A percentile compares a stretch with the other conserved stretches of the same genome.
These are phyloP conservation scores for Lepidochitona cinerea DNA, from an alignment of 2,888 invertebrate genomes.

Conservation along the genomic window DNA sequence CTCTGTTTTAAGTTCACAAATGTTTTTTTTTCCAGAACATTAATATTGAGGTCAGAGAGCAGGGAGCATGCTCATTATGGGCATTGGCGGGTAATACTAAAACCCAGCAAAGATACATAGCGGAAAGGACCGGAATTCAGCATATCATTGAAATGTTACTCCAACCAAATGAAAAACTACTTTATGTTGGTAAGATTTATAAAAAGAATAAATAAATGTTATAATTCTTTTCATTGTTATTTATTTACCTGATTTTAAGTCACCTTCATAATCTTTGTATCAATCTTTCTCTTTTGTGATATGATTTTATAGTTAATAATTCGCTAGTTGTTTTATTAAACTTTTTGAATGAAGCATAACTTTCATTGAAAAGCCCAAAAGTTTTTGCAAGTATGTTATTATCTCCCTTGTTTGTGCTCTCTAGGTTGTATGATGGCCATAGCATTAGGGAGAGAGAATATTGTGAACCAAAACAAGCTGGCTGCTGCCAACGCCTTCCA, in stretches of 20 bases:
- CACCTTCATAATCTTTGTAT: too few species aligned
- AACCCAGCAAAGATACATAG: conserved; percentile 68
- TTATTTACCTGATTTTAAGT: too few species aligned
- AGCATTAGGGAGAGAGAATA: conserved; percentile 66
- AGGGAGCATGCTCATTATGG: conserved; percentile 70
- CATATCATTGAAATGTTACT: conserved; percentile 69
- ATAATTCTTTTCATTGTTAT: too few species aligned
- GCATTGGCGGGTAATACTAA: conserved; percentile 68
- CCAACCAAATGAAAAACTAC: conserved; percentile 67
- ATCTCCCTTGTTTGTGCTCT: background rate
- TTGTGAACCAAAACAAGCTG: conserved; percentile 67
- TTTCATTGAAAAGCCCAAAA: too few species aligned
- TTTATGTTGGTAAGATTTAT: conserved; percentile 67
- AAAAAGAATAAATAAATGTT: too few species aligned
- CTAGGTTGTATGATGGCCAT: conserved; percentile 69
- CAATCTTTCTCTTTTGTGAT: too few species aligned
- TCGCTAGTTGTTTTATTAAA: too few species aligned
- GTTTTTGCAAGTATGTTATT: too few species aligned
- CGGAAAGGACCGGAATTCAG: conserved; percentile 65
- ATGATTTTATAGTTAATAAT: too few species aligned
- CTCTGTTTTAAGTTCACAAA: too few species aligned
- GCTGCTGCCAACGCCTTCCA: conserved; percentile 66
- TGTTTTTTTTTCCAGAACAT: conserved; percentile 51
- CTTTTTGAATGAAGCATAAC: too few species aligned
- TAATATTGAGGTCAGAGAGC: conserved; percentile 66